These are phyloP conservation scores for Bombus confusus DNA, from an alignment of 1,140 invertebrate species.

Conservation along the genomic window DNA sequence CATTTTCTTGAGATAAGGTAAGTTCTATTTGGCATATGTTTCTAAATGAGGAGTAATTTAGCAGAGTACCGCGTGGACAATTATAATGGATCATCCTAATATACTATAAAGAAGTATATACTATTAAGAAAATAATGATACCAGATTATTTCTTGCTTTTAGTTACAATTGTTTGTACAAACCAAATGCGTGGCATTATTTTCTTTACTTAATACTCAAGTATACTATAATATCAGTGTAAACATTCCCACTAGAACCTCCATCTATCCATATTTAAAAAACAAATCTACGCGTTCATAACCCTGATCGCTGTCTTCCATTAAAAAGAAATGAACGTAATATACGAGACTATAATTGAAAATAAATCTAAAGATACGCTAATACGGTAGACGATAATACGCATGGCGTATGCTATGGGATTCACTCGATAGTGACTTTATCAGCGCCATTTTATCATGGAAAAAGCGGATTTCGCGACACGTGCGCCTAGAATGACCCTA, in stretches of 20 bases:
- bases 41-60: background rate
- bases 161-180: background rate
- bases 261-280: no score
- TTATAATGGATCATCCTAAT: background rate
- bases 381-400: constrained; percentile 12
- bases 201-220: background rate
- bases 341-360: constrained; percentile 10
- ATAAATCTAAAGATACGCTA: constrained; percentile 26
- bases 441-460: constrained; percentile 53
- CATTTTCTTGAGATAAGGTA: background rate
- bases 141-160: no score
- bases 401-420: background rate
- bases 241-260: no score
- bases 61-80: background rate
- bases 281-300: no score
- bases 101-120: no score
- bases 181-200: background rate
- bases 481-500: constrained; percentile 34
- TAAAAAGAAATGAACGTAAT: background rate
- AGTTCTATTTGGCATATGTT: background rate
- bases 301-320: no score
- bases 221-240: no score
- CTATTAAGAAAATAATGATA: no score
- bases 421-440: constrained; percentile 5
- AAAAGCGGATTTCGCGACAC: constrained; percentile 40